Conservation (phyloP, 1,140 invertebrate species). For the Drosophila mojavensis region DNA sequence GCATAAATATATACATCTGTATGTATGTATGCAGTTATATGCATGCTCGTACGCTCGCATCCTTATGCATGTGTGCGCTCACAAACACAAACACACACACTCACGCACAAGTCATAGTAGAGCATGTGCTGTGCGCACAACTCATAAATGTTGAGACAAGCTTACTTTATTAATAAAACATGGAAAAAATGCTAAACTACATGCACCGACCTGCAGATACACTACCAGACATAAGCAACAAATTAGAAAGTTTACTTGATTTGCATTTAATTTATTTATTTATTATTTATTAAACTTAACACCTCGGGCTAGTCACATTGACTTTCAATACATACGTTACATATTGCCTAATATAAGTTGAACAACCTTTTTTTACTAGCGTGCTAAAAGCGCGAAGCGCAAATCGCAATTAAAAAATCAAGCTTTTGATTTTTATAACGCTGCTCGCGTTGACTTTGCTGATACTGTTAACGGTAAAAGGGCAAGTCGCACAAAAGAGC, state of each 20-base stretch:
- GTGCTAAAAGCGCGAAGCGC: conserved; percentile 31
- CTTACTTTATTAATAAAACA: conserved; percentile 17
- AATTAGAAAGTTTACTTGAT: background rate
- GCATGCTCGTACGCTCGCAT: background rate
- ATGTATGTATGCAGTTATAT: too few species aligned
- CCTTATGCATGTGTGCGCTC: background rate
- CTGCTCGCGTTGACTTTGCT: conserved; percentile 43
- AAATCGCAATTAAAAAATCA: conserved; percentile 64
- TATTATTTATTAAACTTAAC: background rate
- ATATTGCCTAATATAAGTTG: background rate
- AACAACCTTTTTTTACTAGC: conserved; percentile 1
- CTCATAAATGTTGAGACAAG: conserved; percentile 26
- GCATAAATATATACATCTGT: too few species aligned
- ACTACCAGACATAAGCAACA: background rate
- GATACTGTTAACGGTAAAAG: conserved; percentile 64
- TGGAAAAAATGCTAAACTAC: background rate
- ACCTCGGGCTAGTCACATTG: background rate
- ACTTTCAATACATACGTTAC: background rate
- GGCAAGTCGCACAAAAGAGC: conserved; percentile 40
- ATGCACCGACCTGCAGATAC: conserved; percentile 2
- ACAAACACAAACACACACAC: background rate
- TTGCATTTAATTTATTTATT: background rate
- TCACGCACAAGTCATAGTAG: conserved; percentile 1
- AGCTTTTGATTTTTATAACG: conserved; percentile 63
- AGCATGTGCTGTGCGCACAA: background rate